Conservation (phyloP, 2,888 invertebrate genomes). For the Himalopsyche kuldschensis region DNA sequence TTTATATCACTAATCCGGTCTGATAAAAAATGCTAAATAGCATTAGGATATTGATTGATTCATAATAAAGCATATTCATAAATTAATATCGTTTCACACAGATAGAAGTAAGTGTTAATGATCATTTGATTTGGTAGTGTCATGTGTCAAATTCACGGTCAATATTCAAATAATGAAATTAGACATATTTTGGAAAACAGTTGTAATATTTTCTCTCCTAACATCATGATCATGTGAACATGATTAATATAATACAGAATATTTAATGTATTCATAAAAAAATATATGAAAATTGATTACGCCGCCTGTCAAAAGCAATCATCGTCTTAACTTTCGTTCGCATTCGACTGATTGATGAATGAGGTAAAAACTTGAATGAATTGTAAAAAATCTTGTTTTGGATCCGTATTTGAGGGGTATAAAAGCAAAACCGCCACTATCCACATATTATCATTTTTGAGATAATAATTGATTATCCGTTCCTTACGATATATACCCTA, state of each 20-base stretch:
- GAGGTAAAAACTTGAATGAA: not conserved
- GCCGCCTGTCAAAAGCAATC: not conserved
- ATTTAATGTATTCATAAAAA: not conserved
- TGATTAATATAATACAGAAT: not conserved
- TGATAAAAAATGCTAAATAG: not conserved
- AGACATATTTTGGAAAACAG: not conserved
- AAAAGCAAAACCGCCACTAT: too few species aligned
- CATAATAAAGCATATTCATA: not conserved
- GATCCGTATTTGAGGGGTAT: too few species aligned
- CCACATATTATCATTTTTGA: too few species aligned
- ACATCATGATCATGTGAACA: not conserved
- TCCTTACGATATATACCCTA: too few species aligned
- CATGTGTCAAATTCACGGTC: not conserved
- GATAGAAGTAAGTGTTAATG: not conserved
- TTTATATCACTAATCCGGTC: not conserved
- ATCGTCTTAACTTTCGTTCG: not conserved
- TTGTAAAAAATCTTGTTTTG: not conserved
- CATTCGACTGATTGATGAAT: not conserved
- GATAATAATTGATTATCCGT: too few species aligned
- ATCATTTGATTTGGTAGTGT: not conserved
- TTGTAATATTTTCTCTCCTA: not conserved
- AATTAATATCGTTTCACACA: not conserved
- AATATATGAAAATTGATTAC: not conserved
- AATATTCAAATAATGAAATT: not conserved
- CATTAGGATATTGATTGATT: not conserved